These are phyloP conservation scores for Catamblyrhynchus diadema DNA, from an alignment of 2,797 vertebrate species.

Conservation along the genomic window DNA sequence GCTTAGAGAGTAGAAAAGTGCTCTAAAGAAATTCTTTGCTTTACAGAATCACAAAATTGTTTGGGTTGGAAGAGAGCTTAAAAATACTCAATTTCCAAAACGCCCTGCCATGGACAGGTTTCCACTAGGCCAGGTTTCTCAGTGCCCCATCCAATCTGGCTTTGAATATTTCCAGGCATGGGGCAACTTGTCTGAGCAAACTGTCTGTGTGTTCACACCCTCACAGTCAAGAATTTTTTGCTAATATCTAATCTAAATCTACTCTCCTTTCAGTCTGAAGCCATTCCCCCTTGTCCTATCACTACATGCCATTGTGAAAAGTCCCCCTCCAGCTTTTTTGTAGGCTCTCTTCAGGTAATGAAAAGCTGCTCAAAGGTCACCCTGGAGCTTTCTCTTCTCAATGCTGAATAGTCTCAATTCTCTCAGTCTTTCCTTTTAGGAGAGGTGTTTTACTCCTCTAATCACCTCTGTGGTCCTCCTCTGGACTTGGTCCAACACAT, in stretches of 20 bases:
- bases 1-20: slow-evolving; percentile 2
- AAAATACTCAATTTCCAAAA: neutral
- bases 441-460: neutral
- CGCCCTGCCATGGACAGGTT: accelerated
- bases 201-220: neutral
- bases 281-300: neutral
- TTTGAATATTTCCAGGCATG: neutral
- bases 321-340: neutral
- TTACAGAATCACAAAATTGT: neutral
- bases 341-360: neutral
- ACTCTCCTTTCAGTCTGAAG: neutral
- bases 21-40: neutral
- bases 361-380: neutral
- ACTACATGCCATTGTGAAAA: neutral
- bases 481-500: neutral
- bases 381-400: neutral
- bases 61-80: neutral
- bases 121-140: neutral
- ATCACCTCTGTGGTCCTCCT: neutral
- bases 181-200: neutral
- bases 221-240: neutral
- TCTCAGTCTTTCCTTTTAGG: neutral
- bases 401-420: neutral
- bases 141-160: neutral
- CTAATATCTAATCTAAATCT: neutral